phyloP scores from a whole-genome alignment of 2,888 invertebrate species.

The Oligia fasciuncula region DNA sequence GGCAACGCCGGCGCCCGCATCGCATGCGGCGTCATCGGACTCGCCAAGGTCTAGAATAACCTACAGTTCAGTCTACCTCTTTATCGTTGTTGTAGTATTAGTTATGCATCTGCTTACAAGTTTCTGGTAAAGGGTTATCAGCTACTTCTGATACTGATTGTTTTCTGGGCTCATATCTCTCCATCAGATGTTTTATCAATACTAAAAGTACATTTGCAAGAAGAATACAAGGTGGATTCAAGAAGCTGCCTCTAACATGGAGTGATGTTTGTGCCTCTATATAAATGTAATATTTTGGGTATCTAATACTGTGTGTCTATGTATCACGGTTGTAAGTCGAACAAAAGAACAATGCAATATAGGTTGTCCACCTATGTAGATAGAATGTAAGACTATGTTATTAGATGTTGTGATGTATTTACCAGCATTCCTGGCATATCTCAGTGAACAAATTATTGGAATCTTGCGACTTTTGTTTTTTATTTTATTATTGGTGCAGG shows the following conservation, averaged over 20 bases:
- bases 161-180: conserved; percentile 5
- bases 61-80: conserved; percentile 12
- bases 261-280: conserved; percentile 38
- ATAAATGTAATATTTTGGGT: conserved; percentile 35
- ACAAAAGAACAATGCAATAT: conserved; percentile 23
- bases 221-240: conserved; percentile 17
- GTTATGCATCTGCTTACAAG: conserved; percentile 33
- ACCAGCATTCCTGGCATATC: conserved; percentile 73
- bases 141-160: conserved; percentile 4
- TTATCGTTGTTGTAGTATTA: conserved; percentile 52
- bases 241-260: conserved; percentile 15
- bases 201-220: conserved; percentile 26
- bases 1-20: conserved; percentile 98
- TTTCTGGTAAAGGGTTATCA: conserved; percentile 33
- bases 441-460: conserved; percentile 67
- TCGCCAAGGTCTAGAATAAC: conserved; percentile 81
- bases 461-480: conserved; percentile 68
- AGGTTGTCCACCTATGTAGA: conserved; percentile 35
- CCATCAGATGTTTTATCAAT: conserved; percentile 4
- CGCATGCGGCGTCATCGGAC: conserved; percentile 97
- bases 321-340: conserved; percentile 37
- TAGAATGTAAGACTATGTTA: conserved; percentile 64
- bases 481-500: conserved; percentile 76
- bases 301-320: conserved; percentile 47
- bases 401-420: conserved; percentile 63